Conservation (phyloP, 2,113 vertebrate genomes). For the Cheilinus undulatus region DNA sequence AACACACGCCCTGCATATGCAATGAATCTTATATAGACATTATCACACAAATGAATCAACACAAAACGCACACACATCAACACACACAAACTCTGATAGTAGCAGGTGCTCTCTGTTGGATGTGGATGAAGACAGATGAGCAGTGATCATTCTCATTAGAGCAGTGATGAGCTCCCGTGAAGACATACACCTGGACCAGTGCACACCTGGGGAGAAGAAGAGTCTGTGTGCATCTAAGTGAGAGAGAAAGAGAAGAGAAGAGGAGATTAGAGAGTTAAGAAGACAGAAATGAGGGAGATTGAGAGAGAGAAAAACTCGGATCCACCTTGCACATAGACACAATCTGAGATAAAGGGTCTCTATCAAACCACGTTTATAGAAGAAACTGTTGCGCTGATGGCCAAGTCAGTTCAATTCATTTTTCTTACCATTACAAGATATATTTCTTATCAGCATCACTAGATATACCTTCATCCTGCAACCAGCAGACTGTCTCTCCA, state of each 20-base stretch:
- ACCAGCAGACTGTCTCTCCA: slow-evolving; percentile 24
- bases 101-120: slow-evolving; percentile 85
- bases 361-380: slow-evolving; percentile 57
- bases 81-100: slow-evolving; percentile 54
- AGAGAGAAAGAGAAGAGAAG: slow-evolving; percentile 19
- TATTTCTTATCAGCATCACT: slow-evolving; percentile 49
- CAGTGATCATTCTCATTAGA: slow-evolving; percentile 83
- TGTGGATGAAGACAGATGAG: slow-evolving; percentile 85
- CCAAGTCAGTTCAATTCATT: slow-evolving; percentile 40
- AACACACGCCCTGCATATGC: background rate
- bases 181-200: slow-evolving; percentile 81
- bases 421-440: slow-evolving; percentile 50
- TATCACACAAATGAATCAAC: slow-evolving; percentile 33
- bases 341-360: slow-evolving; percentile 35
- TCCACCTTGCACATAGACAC: slow-evolving; percentile 6
- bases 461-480: slow-evolving; percentile 54
- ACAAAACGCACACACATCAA: slow-evolving; percentile 11
- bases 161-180: slow-evolving; percentile 83
- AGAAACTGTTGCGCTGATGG: slow-evolving; percentile 41
- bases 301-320: background rate
- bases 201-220: slow-evolving; percentile 79
- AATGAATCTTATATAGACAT: slow-evolving; percentile 13
- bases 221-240: slow-evolving; percentile 33
- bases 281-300: slow-evolving; percentile 2
- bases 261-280: slow-evolving; percentile 18